Percentiles rank a stretch among this genome's conserved stretches.
phyloP scores from a whole-genome alignment of 2,888 invertebrate species.

The Cephus pygmeus region DNA sequence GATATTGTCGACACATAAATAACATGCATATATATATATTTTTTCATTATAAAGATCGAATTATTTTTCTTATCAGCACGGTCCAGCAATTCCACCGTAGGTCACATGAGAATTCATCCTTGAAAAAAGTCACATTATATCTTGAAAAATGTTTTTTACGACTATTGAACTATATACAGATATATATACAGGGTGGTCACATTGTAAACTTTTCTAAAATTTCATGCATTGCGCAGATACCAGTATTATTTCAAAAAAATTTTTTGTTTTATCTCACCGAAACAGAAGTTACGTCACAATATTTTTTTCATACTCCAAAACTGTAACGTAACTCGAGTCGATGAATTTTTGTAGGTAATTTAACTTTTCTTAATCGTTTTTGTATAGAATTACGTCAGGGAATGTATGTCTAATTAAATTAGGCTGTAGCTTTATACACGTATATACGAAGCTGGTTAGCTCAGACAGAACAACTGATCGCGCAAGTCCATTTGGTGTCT shows the following conservation, averaged over 20 bases:
- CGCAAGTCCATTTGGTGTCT: too few species aligned
- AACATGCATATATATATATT: neutral
- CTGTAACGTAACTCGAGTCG: neutral
- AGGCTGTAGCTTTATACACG: neutral
- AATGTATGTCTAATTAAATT: neutral
- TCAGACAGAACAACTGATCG: too few species aligned
- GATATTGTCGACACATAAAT: neutral
- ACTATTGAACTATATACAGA: neutral
- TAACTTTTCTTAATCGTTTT: neutral
- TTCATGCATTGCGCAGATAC: neutral
- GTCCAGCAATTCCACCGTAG: neutral
- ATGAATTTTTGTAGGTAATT: neutral
- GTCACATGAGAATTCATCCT: neutral
- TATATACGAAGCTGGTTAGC: too few species aligned
- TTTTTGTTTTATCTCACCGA: neutral
- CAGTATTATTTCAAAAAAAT: neutral
- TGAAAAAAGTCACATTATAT: neutral
- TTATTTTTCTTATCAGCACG: neutral
- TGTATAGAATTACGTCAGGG: neutral
- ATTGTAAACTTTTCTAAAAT: neutral
- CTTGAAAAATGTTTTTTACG: neutral
- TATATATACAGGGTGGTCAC: neutral
- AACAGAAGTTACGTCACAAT: neutral
- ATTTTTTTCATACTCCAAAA: neutral
- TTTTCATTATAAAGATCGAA: neutral